A percentile compares a stretch with the other conserved stretches of the same genome.
Conservation (phyloP, 37 sponge, comb jelly and placozoan genomes). For the Ephydatia muelleri region DNA sequence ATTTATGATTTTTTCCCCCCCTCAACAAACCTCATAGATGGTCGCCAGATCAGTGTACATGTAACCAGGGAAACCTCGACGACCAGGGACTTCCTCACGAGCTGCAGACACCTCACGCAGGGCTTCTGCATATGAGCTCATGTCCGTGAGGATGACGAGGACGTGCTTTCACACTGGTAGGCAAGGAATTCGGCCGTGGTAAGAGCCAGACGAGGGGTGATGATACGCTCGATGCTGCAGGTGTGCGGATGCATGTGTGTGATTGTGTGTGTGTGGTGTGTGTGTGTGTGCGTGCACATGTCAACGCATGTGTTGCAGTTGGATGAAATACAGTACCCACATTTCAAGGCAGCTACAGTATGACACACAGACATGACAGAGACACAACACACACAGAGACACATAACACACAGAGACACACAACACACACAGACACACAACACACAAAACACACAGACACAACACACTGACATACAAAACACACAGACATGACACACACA, state of each 20-base stretch:
- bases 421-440: too few relatives aligned
- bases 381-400: too few relatives aligned
- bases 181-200: constrained; percentile 99
- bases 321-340: too few relatives aligned
- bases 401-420: not conserved
- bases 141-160: constrained; percentile 98
- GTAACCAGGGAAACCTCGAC: constrained; percentile 99
- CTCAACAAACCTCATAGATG: constrained; percentile 86
- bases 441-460: too few relatives aligned
- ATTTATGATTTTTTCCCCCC: not conserved
- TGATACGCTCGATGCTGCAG: constrained; percentile 99
- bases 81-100: constrained; percentile 98
- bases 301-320: too few relatives aligned
- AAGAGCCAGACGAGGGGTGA: constrained; percentile 97
- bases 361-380: not conserved
- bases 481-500: too few relatives aligned
- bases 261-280: not conserved
- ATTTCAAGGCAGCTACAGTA: too few relatives aligned
- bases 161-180: constrained; percentile 99
- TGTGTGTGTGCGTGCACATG: constrained; percentile 7
- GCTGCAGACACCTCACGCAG: constrained; percentile 99
- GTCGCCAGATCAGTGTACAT: constrained; percentile 99
- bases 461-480: too few relatives aligned
- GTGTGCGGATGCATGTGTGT: too few relatives aligned
- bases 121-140: constrained; percentile 99